These are phyloP conservation scores for Sisyra terminalis DNA, from an alignment of 2,888 invertebrate genomes.

Conservation along the genomic window DNA sequence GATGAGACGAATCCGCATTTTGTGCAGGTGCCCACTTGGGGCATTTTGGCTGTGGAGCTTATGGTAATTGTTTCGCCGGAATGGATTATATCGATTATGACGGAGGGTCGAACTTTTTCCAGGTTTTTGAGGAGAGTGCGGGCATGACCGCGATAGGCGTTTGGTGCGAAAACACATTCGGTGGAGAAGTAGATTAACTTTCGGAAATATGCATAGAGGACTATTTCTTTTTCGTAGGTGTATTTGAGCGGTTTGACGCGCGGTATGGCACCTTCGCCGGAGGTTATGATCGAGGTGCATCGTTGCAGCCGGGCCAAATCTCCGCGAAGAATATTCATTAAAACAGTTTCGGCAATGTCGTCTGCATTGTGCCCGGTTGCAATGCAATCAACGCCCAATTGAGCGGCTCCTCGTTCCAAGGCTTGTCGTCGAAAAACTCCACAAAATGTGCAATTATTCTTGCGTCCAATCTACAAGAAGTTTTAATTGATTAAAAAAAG, in stretches of 20 bases:
- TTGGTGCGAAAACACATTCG: slow-evolving; percentile 96
- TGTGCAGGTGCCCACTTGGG: slow-evolving; percentile 60
- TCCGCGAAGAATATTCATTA: slow-evolving; percentile 95
- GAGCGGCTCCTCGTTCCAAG: slow-evolving; percentile 81
- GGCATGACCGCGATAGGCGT: slow-evolving; percentile 90
- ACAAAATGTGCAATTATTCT: slow-evolving; percentile 95
- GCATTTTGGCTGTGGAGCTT: slow-evolving; percentile 67
- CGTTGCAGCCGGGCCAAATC: slow-evolving; percentile 86
- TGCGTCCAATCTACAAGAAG: slow-evolving; percentile 46
- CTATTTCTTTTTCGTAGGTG: slow-evolving; percentile 97
- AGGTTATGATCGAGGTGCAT: slow-evolving; percentile 81
- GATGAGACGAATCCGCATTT: slow-evolving; percentile 86
- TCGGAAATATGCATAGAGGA: slow-evolving; percentile 97
- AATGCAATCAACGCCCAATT: slow-evolving; percentile 79
- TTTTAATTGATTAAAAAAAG: not conserved
- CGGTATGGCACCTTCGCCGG: slow-evolving; percentile 63
- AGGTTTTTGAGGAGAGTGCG: slow-evolving; percentile 83
- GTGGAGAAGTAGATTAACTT: slow-evolving; percentile 95
- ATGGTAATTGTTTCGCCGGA: slow-evolving; percentile 77
- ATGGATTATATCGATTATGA: slow-evolving; percentile 86
- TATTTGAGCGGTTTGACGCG: slow-evolving; percentile 94
- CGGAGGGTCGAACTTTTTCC: slow-evolving; percentile 80
- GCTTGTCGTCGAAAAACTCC: slow-evolving; percentile 94
- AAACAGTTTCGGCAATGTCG: slow-evolving; percentile 95
- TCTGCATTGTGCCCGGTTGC: slow-evolving; percentile 96